Base-by-base conservation (phyloP, 2,113 vertebrate genomes). In the Polyodon spathula region DNA sequence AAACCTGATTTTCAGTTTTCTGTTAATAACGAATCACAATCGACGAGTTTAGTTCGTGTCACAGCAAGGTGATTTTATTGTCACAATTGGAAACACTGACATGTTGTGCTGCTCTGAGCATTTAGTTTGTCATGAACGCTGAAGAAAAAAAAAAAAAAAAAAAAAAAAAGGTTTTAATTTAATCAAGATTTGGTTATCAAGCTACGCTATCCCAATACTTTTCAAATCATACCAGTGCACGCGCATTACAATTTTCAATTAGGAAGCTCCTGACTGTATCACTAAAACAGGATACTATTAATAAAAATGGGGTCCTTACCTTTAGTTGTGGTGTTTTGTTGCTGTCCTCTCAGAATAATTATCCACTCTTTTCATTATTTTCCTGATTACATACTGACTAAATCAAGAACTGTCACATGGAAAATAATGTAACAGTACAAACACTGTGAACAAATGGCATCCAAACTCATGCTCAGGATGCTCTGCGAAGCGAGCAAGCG, bases 331-430 rank as follows among this genome's bases (percentile, higher is more conserved):
- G 40, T 60, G 63, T 7, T 54, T 10, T 58, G 38, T 56, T 50
- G 41, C 63, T 44, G 50, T 59, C 63, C 57, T 50, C 27, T 8
- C 63, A 58, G 57, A 54, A 54, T 17, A 15, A 5, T 11, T 27
- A 27, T 40, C 48, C 48, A 50, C 63, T 64, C 17, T 64, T 64
- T 40, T 64, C 63, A 64, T 64, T 54, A 56, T 64, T 53, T 41
- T 39, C 52, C 27, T 14, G 59, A 37, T 60, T 37, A 7, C 41
- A 51, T 37, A 60, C 37, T 9, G 59, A 38, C n/a, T 44, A 46
- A 38, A 50, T 43, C 27, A 56, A 43, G 61, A 63, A 43, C 62
- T 63, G 62, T 63, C 62, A 63, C 62, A 43, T 37, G 40, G 39
- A 40, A 37, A 48, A 58, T 43, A 27, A 44, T 43, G 43, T 39